Percentiles rank a stretch among this genome's conserved stretches.
Evolutionary conservation across 2,797 vertebrate species (phyloP).

Genomic region (Myripristis jacobus): DNA sequence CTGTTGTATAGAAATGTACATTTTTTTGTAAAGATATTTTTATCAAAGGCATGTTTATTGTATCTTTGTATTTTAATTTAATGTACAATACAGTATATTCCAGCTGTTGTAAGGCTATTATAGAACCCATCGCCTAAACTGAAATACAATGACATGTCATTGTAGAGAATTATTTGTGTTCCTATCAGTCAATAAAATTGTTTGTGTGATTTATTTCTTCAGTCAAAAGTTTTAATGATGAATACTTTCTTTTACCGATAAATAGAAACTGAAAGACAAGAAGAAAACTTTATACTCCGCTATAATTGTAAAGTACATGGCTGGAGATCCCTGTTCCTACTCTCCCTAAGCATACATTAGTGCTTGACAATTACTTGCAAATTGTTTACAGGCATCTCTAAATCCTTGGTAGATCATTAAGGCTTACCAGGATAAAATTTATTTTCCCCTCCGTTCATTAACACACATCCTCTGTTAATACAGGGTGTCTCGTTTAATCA

Average conservation of each 20-base stretch:
- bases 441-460: conserved; percentile 28
- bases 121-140: conserved; percentile 57
- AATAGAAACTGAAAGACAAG: conserved; percentile 62
- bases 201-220: conserved; percentile 70
- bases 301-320: background rate
- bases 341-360: background rate
- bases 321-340: conserved; percentile 1
- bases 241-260: conserved; percentile 68
- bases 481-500: conserved; percentile 24
- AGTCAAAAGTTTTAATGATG: conserved; percentile 52
- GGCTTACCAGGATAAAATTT: conserved; percentile 26
- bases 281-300: background rate
- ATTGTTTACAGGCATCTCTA: conserved; percentile 20
- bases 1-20: conserved; percentile 87
- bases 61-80: conserved; percentile 82
- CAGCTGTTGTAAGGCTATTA: conserved; percentile 76
- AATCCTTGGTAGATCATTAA: conserved; percentile 40
- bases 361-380: conserved; percentile 9
- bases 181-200: conserved; percentile 69
- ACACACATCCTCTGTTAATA: background rate
- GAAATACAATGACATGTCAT: conserved; percentile 55
- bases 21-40: conserved; percentile 88
- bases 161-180: conserved; percentile 76
- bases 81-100: conserved; percentile 63
- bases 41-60: conserved; percentile 85